Conservation (phyloP, 2,113 vertebrate species). For the Zonotrichia leucophrys region DNA sequence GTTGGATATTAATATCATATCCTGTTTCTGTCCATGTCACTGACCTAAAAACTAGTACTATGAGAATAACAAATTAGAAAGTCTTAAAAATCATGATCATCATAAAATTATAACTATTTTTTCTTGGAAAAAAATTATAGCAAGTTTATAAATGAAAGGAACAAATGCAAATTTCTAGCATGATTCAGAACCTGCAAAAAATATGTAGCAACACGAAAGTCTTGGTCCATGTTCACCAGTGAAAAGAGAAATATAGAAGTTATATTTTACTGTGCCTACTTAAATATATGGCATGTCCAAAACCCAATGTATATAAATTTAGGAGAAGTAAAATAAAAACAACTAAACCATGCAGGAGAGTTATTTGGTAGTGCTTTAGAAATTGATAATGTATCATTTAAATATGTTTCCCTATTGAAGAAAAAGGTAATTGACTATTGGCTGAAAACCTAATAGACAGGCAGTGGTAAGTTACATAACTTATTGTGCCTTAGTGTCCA, state of each 20-base stretch:
- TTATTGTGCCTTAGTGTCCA: neutral
- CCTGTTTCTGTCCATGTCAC: neutral
- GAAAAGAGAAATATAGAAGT: neutral
- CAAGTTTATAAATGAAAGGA: neutral
- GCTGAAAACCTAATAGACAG: neutral
- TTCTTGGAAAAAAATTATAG: accelerated
- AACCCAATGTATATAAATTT: neutral
- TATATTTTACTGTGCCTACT: neutral
- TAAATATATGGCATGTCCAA: neutral
- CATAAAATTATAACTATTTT: neutral
- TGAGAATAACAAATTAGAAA: neutral
- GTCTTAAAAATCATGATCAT: neutral
- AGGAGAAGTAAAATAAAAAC: neutral
- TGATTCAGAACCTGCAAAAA: neutral
- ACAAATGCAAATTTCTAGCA: neutral
- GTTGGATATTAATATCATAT: neutral
- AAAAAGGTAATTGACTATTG: neutral
- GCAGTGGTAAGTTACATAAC: accelerated
- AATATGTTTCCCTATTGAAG: neutral
- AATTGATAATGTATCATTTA: neutral
- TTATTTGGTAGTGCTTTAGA: neutral
- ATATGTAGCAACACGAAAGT: neutral
- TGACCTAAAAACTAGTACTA: neutral
- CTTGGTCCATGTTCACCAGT: neutral
- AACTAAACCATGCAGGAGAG: neutral